Percentiles rank a stretch among this genome's conserved stretches.
phyloP scores from a whole-genome alignment of 2,113 vertebrate genomes.

The Taxidea taxus region DNA sequence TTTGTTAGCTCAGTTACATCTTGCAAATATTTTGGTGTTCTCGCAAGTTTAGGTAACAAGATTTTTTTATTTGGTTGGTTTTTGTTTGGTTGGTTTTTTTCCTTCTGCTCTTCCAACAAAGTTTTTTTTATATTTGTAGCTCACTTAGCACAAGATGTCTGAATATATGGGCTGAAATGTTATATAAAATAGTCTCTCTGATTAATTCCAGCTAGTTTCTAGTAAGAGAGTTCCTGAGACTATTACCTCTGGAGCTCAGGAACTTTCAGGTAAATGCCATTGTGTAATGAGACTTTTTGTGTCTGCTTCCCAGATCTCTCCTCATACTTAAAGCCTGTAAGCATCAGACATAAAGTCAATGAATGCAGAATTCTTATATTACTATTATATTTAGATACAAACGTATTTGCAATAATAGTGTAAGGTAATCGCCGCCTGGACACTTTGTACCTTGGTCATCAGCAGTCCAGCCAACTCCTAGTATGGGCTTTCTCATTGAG shows the following conservation, averaged over 20 bases:
- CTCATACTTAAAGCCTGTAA: background rate
- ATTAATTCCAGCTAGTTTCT: background rate
- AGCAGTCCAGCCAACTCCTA: background rate
- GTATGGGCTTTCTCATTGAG: background rate
- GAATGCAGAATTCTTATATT: background rate
- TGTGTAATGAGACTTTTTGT: background rate
- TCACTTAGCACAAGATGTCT: background rate
- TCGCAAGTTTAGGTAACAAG: background rate
- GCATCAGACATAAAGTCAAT: background rate
- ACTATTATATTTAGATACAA: background rate
- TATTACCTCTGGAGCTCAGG: background rate
- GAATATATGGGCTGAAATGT: background rate
- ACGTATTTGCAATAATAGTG: background rate
- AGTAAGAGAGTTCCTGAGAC: background rate
- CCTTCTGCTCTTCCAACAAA: background rate
- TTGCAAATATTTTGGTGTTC: background rate
- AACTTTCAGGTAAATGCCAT: background rate
- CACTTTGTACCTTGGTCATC: background rate
- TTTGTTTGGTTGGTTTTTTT: background rate
- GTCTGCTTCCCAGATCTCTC: background rate
- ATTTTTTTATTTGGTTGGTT: background rate
- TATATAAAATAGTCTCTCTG: background rate
- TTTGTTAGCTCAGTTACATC: background rate
- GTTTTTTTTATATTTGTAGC: background rate
- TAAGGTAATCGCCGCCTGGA: background rate